phyloP scores from a whole-genome alignment of 2,113 vertebrate species.

The Pelecanus crispus region DNA sequence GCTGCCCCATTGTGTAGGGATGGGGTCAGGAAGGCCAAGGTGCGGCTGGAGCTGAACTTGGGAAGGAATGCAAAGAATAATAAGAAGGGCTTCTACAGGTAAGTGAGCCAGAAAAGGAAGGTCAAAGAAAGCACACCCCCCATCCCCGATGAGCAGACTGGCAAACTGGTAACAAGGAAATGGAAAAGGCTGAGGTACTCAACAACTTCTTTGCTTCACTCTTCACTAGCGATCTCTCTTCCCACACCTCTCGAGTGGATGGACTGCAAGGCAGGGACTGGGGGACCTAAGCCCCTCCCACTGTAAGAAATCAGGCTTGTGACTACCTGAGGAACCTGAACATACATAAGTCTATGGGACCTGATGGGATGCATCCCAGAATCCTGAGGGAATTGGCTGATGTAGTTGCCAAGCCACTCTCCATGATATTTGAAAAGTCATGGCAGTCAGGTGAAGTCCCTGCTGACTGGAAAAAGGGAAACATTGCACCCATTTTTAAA shows the following conservation, averaged over 20 bases:
- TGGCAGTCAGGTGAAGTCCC: too few species aligned
- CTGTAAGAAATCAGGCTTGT: not conserved
- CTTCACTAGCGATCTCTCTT: not conserved
- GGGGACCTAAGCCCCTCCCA: not conserved
- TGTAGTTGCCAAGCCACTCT: not conserved
- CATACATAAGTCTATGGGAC: not conserved
- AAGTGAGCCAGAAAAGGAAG: not conserved
- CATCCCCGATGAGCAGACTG: not conserved
- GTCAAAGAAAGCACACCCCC: not conserved
- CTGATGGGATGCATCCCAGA: not conserved
- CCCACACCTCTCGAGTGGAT: not conserved
- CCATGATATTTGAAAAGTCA: not conserved
- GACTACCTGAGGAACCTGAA: not conserved
- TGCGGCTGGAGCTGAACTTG: not conserved
- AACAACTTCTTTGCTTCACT: not conserved
- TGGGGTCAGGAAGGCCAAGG: not conserved
- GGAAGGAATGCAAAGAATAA: not conserved
- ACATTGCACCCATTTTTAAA: not conserved
- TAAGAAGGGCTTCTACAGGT: not conserved
- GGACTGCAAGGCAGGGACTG: not conserved
- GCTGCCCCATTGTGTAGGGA: too few species aligned
- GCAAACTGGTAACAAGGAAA: not conserved
- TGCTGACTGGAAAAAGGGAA: not conserved
- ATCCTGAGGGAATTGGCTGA: not conserved
- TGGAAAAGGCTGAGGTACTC: not conserved